Conservation (phyloP, 2,113 vertebrate genomes). For the Pseudorasbora parva region DNA sequence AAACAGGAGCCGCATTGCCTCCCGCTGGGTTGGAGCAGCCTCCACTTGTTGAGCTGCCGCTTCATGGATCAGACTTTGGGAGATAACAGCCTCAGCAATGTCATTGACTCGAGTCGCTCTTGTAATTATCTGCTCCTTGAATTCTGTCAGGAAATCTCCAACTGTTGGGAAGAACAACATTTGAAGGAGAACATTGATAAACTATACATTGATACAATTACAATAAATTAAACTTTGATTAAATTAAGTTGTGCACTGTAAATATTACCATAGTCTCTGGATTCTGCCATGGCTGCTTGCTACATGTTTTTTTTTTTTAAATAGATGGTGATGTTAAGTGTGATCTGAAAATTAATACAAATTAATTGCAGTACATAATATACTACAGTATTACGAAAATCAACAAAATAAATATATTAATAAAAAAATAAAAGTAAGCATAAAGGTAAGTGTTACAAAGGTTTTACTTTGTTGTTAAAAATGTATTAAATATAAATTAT, state of each 20-base stretch:
- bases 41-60: conserved; percentile 26
- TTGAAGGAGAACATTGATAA: background rate
- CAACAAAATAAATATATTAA: background rate
- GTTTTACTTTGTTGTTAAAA: background rate
- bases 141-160: conserved; percentile 59
- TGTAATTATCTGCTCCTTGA: conserved; percentile 62
- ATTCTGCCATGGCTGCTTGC: conserved; percentile 57
- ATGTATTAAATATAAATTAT: background rate
- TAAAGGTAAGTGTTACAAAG: background rate
- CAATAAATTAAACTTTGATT: background rate
- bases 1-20: conserved; percentile 62
- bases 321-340: conserved; percentile 7
- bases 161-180: conserved; percentile 46
- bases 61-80: conserved; percentile 59
- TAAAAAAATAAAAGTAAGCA: background rate
- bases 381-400: background rate
- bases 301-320: background rate
- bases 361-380: background rate
- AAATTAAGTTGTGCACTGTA: background rate
- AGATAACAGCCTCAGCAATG: conserved; percentile 56
- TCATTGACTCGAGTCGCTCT: conserved; percentile 42
- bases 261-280: conserved; percentile 59
- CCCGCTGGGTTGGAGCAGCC: conserved; percentile 47
- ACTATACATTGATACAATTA: background rate
- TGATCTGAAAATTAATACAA: conserved; percentile 17